Evolutionary conservation across 2,888 invertebrate species (phyloP).

Genomic region (Podotricha telesiphe): DNA sequence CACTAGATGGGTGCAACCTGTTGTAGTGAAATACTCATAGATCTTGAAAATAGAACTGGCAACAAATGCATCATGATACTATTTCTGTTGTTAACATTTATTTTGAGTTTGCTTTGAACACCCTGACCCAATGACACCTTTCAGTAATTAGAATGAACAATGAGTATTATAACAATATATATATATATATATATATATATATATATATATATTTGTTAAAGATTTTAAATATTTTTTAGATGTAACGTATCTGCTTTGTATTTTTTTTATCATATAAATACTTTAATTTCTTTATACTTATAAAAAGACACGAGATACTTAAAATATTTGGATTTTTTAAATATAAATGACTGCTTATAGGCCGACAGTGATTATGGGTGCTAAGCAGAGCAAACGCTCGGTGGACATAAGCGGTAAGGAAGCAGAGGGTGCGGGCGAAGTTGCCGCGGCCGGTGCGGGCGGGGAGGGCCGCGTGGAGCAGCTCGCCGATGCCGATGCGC

Average conservation of each 20-base stretch:
- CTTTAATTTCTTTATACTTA: too few relatives aligned
- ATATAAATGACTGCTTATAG: not conserved
- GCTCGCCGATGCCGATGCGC: constrained; percentile 89
- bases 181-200: too few relatives aligned
- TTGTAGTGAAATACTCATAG: not conserved
- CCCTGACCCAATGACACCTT: constrained; percentile 74
- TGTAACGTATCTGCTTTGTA: too few relatives aligned
- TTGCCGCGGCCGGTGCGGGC: constrained; percentile 83
- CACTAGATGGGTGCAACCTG: not conserved
- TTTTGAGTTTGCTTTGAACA: constrained; percentile 66
- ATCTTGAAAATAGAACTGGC: constrained; percentile 2
- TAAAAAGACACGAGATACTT: too few relatives aligned
- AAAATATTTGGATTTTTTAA: too few relatives aligned
- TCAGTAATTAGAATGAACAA: not conserved
- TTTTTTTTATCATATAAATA: too few relatives aligned
- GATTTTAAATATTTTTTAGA: not conserved
- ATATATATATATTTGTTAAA: too few relatives aligned
- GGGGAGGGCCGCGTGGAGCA: constrained; percentile 89
- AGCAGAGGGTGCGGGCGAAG: constrained; percentile 82
- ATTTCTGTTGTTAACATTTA: constrained; percentile 62
- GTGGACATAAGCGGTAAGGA: constrained; percentile 92
- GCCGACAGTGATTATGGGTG: constrained; percentile 86
- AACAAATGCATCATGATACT: constrained; percentile 35
- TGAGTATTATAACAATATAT: too few relatives aligned
- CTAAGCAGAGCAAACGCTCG: constrained; percentile 93